Evolutionary conservation across 2,113 vertebrate genomes (phyloP).

Genomic region (Tympanuchus pallidicinctus): DNA sequence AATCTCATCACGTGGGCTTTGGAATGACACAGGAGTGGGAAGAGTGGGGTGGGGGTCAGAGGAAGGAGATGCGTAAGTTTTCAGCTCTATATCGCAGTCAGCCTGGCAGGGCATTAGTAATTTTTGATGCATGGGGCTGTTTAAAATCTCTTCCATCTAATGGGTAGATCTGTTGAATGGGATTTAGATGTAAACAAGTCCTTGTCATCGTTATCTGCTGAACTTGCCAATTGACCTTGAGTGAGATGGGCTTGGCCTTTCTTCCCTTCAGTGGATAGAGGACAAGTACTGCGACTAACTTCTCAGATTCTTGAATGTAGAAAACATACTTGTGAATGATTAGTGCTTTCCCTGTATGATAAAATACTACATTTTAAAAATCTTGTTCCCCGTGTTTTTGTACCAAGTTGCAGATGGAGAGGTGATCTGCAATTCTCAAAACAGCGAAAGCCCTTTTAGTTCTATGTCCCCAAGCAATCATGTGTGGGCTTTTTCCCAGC

Average conservation of each 20-base stretch:
- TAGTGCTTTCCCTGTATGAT: neutral
- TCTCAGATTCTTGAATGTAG: neutral
- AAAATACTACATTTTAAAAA: neutral
- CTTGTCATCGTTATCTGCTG: slow-evolving; percentile 1
- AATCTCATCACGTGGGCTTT: slow-evolving; percentile 4
- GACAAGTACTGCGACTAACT: neutral
- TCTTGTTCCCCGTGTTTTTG: neutral
- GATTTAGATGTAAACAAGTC: neutral
- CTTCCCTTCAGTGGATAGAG: neutral
- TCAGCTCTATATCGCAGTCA: neutral
- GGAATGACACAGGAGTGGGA: neutral
- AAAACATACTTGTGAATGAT: neutral
- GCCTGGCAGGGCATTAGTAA: neutral
- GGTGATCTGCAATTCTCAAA: neutral
- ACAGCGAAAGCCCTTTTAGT: slow-evolving; percentile 30
- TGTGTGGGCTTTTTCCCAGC: slow-evolving; percentile 29
- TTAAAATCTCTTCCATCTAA: neutral
- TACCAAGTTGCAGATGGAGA: neutral
- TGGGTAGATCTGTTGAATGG: neutral
- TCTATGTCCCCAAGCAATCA: neutral
- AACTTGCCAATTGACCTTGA: slow-evolving; percentile 45
- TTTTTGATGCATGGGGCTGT: neutral
- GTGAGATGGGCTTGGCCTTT: neutral
- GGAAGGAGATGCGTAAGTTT: neutral
- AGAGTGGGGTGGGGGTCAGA: slow-evolving; percentile 23